phyloP scores from a whole-genome alignment of 1,140 invertebrate species.

The Akabosia matsudoensis region DNA sequence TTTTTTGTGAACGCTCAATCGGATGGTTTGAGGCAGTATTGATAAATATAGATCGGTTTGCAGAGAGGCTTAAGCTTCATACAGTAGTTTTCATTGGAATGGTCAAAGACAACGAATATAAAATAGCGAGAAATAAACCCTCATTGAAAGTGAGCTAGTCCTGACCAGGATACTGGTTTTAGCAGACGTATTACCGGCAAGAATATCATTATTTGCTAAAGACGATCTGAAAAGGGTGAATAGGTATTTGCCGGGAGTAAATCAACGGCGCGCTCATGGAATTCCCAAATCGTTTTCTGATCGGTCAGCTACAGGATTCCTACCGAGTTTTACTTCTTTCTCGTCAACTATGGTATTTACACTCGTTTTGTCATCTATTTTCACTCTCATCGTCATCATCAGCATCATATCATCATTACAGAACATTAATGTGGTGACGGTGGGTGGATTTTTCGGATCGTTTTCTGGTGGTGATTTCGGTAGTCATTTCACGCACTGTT shows the following conservation, averaged over 20 bases:
- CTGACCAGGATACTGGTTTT: no score
- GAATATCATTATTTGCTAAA: not conserved
- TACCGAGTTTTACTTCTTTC: not conserved
- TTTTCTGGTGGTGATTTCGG: conserved; percentile 24
- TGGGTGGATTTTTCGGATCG: conserved; percentile 14
- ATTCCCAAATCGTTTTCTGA: conserved; percentile 23
- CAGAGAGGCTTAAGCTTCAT: not conserved
- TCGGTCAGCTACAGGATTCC: conserved; percentile 5
- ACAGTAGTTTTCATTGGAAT: not conserved
- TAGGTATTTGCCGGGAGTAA: not conserved
- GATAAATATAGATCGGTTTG: not conserved
- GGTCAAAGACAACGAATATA: not conserved
- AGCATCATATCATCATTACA: conserved; percentile 18
- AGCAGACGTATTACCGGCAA: not conserved
- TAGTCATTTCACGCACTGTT: conserved; percentile 23
- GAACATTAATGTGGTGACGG: conserved; percentile 17
- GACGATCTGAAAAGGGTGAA: not conserved
- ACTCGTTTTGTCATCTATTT: conserved; percentile 22
- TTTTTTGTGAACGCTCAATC: no score
- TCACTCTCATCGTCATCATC: not conserved
- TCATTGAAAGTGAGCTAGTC: not conserved
- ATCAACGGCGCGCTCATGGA: conserved; percentile 4
- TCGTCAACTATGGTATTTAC: conserved; percentile 5
- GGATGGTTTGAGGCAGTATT: no score
- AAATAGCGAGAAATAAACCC: not conserved